Conservation (phyloP, 2,888 invertebrate species). For the Hypselothyrea guttata region DNA sequence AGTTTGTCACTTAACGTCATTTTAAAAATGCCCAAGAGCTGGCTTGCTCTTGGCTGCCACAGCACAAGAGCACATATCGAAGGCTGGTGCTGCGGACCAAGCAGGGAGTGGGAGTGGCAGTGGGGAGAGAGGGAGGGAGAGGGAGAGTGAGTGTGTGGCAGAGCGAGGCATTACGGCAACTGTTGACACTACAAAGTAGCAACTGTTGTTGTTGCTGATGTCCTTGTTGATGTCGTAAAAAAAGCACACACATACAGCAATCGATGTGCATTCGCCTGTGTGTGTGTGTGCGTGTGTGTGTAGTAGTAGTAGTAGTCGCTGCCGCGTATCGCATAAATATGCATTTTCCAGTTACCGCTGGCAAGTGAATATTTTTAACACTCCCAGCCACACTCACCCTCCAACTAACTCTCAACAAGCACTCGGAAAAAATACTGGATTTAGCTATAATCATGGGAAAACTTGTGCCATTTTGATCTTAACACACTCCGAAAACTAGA, state of each 20-base stretch:
- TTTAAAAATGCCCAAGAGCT: no score
- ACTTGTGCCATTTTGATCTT: no score
- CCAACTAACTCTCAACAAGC: background rate
- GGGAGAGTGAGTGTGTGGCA: background rate
- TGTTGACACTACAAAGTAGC: constrained; percentile 68
- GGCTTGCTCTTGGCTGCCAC: no score
- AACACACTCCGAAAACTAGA: constrained; percentile 32
- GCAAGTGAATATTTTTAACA: constrained; percentile 50
- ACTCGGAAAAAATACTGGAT: no score
- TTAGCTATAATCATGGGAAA: no score
- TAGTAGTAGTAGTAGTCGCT: constrained; percentile 5
- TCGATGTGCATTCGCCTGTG: constrained; percentile 8
- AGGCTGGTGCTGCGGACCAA: background rate
- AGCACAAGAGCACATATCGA: constrained; percentile 3
- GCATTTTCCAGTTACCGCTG: constrained; percentile 55
- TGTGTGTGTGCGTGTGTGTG: constrained; percentile 7
- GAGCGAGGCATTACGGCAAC: constrained; percentile 38
- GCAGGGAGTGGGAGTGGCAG: background rate
- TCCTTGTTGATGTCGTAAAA: constrained; percentile 50
- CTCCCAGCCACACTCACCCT: background rate
- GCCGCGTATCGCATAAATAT: constrained; percentile 57
- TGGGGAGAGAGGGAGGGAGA: background rate
- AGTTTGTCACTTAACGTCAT: no score
- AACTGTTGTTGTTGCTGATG: constrained; percentile 40
- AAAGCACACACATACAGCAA: constrained; percentile 2